Percentiles rank a stretch among this genome's conserved stretches.
Evolutionary conservation across 2,113 vertebrate species (phyloP).

Genomic region (Apodemus speciosus): DNA sequence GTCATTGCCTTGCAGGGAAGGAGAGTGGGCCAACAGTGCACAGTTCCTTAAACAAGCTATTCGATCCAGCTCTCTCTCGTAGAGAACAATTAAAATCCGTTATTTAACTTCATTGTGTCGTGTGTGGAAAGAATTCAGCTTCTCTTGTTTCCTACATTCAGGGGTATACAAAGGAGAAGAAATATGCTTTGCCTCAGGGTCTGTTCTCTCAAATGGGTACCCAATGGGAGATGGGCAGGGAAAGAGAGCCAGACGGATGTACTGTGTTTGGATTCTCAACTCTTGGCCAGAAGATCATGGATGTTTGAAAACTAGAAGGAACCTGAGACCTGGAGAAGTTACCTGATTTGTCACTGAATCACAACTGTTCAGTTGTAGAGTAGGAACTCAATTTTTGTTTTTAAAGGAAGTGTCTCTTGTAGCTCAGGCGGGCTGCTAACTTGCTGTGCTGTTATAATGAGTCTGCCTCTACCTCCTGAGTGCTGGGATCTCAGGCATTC

Average conservation of each 20-base stretch:
- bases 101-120: conserved; percentile 67
- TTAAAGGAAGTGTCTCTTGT: neutral
- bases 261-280: neutral
- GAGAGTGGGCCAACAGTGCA: neutral
- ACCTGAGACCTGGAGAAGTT: conserved; percentile 15
- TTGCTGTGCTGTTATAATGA: neutral
- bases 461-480: neutral
- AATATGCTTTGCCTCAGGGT: conserved; percentile 75
- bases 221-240: conserved; percentile 33
- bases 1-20: neutral
- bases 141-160: conserved; percentile 63
- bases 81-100: conserved; percentile 63
- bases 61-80: neutral
- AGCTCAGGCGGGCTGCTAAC: neutral
- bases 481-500: neutral
- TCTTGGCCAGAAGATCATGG: neutral
- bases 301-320: conserved; percentile 12
- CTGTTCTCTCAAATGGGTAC: conserved; percentile 55
- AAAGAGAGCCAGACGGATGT: neutral
- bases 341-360: neutral
- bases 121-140: conserved; percentile 55
- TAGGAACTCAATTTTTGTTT: neutral
- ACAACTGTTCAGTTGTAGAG: neutral
- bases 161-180: conserved; percentile 61
- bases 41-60: neutral